A percentile compares a stretch with the other conserved stretches of the same genome.
Conservation (phyloP, 2,113 vertebrate genomes). For the Mastomys natalensis region DNA sequence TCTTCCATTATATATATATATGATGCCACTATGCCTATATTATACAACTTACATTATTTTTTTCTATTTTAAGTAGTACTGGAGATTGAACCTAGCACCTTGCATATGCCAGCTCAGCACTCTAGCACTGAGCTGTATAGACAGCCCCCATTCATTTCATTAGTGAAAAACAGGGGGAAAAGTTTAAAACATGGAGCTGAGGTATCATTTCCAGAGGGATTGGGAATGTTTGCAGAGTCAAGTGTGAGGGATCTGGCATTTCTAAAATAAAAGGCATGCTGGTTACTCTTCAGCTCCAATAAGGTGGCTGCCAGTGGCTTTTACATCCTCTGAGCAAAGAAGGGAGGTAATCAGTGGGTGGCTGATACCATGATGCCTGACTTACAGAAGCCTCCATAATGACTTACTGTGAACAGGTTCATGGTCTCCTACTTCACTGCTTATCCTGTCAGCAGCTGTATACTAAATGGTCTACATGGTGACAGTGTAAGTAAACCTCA, state of each 20-base stretch:
- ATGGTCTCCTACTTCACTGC: background rate
- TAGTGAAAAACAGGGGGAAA: background rate
- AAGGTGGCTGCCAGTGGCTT: background rate
- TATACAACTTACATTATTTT: too few species aligned
- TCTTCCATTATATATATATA: too few species aligned
- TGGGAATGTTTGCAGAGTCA: background rate
- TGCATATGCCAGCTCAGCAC: background rate
- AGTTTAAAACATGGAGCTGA: background rate
- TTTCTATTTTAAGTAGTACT: background rate
- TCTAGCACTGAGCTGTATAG: background rate
- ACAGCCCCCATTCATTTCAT: background rate
- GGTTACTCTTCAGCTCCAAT: background rate
- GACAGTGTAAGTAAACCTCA: background rate
- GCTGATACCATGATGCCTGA: rapidly evolving
- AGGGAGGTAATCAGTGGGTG: background rate
- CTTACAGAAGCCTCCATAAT: background rate
- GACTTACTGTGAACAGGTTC: background rate
- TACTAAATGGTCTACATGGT: background rate
- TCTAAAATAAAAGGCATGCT: background rate
- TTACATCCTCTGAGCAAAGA: background rate
- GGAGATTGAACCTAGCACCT: background rate
- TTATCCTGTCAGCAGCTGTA: background rate
- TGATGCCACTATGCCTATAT: too few species aligned
- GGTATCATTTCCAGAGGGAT: background rate
- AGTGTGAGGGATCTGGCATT: background rate